Evolutionary conservation across 2,888 invertebrate species (phyloP).

Genomic region (Trileptium ribeirensis): DNA sequence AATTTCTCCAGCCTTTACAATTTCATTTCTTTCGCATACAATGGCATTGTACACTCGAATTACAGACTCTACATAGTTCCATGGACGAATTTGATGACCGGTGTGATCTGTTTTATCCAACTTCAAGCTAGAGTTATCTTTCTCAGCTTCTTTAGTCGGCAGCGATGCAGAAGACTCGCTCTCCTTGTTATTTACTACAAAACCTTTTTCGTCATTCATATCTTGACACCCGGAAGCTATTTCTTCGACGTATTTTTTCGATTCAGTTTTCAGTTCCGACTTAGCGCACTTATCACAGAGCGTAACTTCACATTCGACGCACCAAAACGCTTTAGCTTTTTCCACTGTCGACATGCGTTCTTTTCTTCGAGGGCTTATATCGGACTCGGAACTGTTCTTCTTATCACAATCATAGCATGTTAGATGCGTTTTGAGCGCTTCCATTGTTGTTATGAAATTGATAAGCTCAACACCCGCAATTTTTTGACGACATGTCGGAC

Average conservation of each 20-base stretch:
- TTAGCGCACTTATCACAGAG: neutral
- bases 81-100: neutral
- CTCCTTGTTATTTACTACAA: too few species aligned
- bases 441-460: neutral
- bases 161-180: neutral
- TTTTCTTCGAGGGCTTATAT: neutral
- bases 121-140: neutral
- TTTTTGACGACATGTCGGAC: conserved; percentile 16
- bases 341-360: neutral
- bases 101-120: neutral
- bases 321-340: neutral
- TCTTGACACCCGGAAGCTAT: neutral
- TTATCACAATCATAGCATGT: neutral
- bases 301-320: neutral
- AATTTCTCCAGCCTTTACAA: neutral
- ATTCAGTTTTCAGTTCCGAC: neutral
- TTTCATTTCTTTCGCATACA: neutral
- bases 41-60: neutral
- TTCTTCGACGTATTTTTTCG: neutral
- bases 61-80: neutral
- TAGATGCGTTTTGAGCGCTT: neutral
- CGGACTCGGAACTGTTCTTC: neutral
- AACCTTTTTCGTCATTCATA: neutral
- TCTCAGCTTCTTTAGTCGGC: neutral
- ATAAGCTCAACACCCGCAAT: neutral